Evolutionary conservation across 2,113 vertebrate species (phyloP).

Genomic region (Rallus limicola): DNA sequence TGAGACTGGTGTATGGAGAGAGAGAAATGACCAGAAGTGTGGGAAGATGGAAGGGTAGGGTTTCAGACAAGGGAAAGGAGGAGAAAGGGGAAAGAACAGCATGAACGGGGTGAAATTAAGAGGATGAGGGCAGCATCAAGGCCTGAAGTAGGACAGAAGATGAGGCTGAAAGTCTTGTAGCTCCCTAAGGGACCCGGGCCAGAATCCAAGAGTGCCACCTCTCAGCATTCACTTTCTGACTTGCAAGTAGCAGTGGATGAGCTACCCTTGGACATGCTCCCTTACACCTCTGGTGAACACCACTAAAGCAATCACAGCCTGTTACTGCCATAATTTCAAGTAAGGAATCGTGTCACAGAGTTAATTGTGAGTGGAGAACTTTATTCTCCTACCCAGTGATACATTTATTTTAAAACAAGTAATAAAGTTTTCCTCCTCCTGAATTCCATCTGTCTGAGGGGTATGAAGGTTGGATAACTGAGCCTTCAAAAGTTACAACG

Average conservation of each 20-base stretch:
- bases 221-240: background rate
- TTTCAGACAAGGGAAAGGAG: background rate
- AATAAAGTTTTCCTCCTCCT: conserved; percentile 37
- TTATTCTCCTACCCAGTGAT: conserved; percentile 38
- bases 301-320: background rate
- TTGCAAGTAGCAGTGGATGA: background rate
- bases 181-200: background rate
- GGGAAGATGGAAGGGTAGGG: background rate
- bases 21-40: background rate
- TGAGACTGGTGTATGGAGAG: background rate
- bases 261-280: background rate
- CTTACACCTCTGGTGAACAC: background rate
- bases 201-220: background rate
- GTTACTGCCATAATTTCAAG: background rate
- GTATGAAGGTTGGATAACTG: conserved; percentile 18
- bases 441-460: conserved; percentile 58
- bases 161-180: background rate
- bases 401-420: conserved; percentile 59
- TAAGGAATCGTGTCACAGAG: background rate
- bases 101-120: background rate
- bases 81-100: background rate
- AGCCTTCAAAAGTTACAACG: background rate
- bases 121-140: background rate
- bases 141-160: background rate
- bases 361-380: conserved; percentile 21